Percentiles rank a stretch among this genome's conserved stretches.
Evolutionary conservation across 2,888 invertebrate species (phyloP).

Genomic region (Clostera curtula): DNA sequence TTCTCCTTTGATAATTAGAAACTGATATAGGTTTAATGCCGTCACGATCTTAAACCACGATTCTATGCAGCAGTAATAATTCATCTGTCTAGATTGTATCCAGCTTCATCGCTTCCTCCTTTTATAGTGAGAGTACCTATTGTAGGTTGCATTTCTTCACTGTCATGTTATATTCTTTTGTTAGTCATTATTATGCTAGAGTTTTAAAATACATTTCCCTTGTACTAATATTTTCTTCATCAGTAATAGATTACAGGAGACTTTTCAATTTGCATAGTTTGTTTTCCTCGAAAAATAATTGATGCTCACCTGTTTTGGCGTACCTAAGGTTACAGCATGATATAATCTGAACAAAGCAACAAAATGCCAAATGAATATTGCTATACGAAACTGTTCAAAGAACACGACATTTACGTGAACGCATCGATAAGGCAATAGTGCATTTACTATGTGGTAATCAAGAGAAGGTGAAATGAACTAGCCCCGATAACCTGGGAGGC

Average conservation of each 20-base stretch:
- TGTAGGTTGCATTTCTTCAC: not conserved
- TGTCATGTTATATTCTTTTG: no score
- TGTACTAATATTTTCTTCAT: no score
- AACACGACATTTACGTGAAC: constrained; percentile 9
- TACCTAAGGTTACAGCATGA: no score
- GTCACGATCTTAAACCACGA: constrained; percentile 41
- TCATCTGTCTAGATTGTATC: constrained; percentile 22
- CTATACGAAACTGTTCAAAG: constrained; percentile 3
- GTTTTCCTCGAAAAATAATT: no score
- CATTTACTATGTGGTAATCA: constrained; percentile 30
- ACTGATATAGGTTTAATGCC: constrained; percentile 41
- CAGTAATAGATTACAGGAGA: no score
- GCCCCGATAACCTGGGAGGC: constrained; percentile 44
- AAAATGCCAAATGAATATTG: no score
- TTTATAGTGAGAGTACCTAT: constrained; percentile 10
- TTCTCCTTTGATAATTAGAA: constrained; percentile 46
- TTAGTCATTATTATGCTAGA: not conserved
- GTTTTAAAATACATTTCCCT: no score
- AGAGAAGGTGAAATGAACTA: constrained; percentile 35
- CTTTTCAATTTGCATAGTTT: no score
- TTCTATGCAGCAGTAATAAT: constrained; percentile 29
- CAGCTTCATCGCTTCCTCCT: constrained; percentile 17
- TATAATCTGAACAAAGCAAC: no score
- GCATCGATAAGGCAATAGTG: constrained; percentile 13
- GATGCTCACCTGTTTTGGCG: no score